Percentiles rank a stretch among this genome's conserved stretches.
phyloP scores from a whole-genome alignment of 2,888 invertebrate species.

The Papilio protenor region DNA sequence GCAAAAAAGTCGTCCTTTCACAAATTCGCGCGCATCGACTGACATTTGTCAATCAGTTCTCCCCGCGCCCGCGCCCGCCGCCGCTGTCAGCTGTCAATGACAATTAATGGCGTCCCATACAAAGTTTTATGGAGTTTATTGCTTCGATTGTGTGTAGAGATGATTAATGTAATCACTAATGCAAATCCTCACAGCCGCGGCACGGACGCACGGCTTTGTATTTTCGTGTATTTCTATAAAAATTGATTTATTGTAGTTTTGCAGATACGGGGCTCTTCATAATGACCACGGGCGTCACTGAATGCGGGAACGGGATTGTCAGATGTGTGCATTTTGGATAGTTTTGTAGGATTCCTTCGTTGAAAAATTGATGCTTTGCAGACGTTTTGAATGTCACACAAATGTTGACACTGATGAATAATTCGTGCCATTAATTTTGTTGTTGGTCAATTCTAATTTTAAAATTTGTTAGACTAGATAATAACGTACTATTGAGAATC shows the following conservation, averaged over 20 bases:
- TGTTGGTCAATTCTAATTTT: conserved; percentile 13
- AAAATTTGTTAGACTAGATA: conserved; percentile 13
- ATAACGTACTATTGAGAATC: background rate
- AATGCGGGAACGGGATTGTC: conserved; percentile 45
- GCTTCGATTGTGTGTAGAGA: conserved; percentile 73
- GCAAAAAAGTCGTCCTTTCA: conserved; percentile 57
- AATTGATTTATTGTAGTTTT: conserved; percentile 76
- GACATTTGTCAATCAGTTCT: conserved; percentile 83
- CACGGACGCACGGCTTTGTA: conserved; percentile 70
- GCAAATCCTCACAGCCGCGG: conserved; percentile 75
- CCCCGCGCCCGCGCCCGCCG: conserved; percentile 64
- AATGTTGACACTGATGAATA: conserved; percentile 35
- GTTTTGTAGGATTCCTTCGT: conserved; percentile 30
- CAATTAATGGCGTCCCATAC: conserved; percentile 81
- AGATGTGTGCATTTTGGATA: conserved; percentile 19
- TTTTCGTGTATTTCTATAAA: conserved; percentile 70
- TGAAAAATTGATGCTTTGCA: conserved; percentile 33
- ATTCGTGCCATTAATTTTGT: conserved; percentile 13
- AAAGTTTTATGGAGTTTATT: conserved; percentile 82
- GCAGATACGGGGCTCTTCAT: conserved; percentile 61
- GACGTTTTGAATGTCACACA: conserved; percentile 21
- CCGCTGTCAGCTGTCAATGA: conserved; percentile 80
- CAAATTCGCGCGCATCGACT: conserved; percentile 62
- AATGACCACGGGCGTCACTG: conserved; percentile 64
- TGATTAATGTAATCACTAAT: conserved; percentile 84